Evolutionary conservation across 2,888 invertebrate species (phyloP).

Genomic region (Apamea monoglypha): DNA sequence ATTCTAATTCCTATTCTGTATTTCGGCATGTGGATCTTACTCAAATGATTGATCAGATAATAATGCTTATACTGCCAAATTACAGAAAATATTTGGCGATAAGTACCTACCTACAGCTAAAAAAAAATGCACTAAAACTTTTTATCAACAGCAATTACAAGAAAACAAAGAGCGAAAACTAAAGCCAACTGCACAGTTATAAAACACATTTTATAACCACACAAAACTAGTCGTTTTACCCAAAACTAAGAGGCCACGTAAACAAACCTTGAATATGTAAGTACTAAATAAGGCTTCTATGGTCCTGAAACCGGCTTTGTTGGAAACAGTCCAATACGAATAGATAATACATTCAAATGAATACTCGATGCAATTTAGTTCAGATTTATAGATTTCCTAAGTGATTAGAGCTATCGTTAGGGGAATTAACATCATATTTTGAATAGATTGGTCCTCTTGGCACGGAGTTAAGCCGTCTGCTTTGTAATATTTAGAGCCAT

Average conservation of each 20-base stretch:
- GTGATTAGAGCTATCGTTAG: slow-evolving; percentile 38
- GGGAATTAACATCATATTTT: slow-evolving; percentile 47
- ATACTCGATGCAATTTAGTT: slow-evolving; percentile 48
- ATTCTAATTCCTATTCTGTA: no score
- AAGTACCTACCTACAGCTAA: no score
- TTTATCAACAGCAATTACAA: slow-evolving; percentile 2
- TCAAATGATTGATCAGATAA: background rate
- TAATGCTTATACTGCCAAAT: background rate
- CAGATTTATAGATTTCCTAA: slow-evolving; percentile 52
- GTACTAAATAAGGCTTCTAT: slow-evolving; percentile 40
- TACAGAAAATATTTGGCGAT: background rate
- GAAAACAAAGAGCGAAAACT: background rate
- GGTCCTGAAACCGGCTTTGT: slow-evolving; percentile 18
- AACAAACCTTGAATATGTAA: slow-evolving; percentile 44
- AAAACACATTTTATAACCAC: slow-evolving; percentile 12
- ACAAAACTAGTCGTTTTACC: slow-evolving; percentile 13
- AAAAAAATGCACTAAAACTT: background rate
- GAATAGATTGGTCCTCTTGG: slow-evolving; percentile 44
- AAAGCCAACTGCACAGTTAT: slow-evolving; percentile 12
- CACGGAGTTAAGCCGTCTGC: slow-evolving; percentile 4
- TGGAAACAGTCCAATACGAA: slow-evolving; percentile 47
- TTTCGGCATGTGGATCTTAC: no score
- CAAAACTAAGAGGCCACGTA: slow-evolving; percentile 16
- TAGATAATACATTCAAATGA: slow-evolving; percentile 56
- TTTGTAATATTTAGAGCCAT: slow-evolving; percentile 21